Base-by-base conservation (phyloP, 2,113 vertebrate species). In the Thomomys bottae region DNA sequence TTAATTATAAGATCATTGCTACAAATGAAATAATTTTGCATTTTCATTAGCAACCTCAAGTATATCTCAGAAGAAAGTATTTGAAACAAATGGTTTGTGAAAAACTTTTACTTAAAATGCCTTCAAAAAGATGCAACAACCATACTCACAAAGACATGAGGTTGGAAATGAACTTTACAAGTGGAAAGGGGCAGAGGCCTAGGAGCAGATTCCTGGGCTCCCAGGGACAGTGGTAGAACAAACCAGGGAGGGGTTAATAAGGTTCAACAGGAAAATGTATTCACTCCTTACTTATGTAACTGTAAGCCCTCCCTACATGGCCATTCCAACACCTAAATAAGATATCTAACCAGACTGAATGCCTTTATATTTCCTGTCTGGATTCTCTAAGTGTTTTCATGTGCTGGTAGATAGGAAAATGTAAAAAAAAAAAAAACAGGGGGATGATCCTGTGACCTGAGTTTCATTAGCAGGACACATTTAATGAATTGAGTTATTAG, bases 401-500 rank as follows among this genome's bases (percentile, higher is more conserved):
- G 63, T 94, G 86, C 90, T 89, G 90, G 81, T 83, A 94, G 71
- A 81, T 88, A 88, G 83, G 76, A 95, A 95, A 90, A 94, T 91
- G n/a, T n/a, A n/a, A n/a, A n/a, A n/a, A 92, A 67, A 92, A 92
- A 95, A 84, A 94, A 82, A 84, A 84, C 80, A 36, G 49, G 84
- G 85, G 72, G 66, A 95, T 95, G 83, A 95, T 94, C 88, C 76
- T 36, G 49, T 42, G 76, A 94, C 90, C 93, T 93, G 38, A 70
- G 67, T 42, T 95, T 96, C 95, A 92, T 96, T 97, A 96, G 76
- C 59, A 73, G 81, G 88, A 80, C 75, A 40, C 67, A 67, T 90
- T 92, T 94, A 95, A 95, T 94, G 92, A 96, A 91, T 12, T 64
- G 45, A 92, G 76, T 90, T 94, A 95, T 90, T 94, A 95, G 63